Percentiles rank a stretch among this genome's conserved stretches.
Conservation (phyloP, 2,113 vertebrate genomes). For the Puma concolor region DNA sequence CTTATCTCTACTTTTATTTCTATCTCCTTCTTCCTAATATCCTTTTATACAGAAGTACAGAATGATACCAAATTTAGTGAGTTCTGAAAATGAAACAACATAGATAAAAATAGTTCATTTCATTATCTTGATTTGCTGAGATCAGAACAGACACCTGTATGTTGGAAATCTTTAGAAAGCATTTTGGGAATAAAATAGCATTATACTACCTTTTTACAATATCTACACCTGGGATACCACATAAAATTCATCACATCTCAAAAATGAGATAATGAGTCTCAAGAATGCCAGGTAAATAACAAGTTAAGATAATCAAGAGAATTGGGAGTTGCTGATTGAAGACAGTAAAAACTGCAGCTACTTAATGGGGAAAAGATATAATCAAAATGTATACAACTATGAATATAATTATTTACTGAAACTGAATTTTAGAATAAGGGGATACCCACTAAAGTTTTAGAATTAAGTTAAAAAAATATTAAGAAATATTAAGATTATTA, state of each 20-base stretch:
- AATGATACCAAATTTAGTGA: slow-evolving; percentile 30
- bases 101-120: slow-evolving; percentile 36
- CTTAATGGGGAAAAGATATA: background rate
- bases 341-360: slow-evolving; percentile 9
- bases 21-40: background rate
- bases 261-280: slow-evolving; percentile 38
- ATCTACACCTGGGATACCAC: background rate
- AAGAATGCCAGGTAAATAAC: background rate
- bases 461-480: slow-evolving; percentile 30
- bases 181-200: slow-evolving; percentile 46
- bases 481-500: background rate
- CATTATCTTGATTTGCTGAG: slow-evolving; percentile 12
- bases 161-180: background rate
- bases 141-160: background rate
- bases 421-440: slow-evolving; percentile 5
- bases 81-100: slow-evolving; percentile 28
- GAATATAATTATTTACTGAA: background rate
- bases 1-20: slow-evolving; percentile 41
- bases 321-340: background rate
- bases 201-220: slow-evolving; percentile 22
- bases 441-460: background rate
- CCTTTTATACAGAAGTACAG: background rate
- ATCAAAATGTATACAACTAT: slow-evolving; percentile 2
- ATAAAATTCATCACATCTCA: background rate
- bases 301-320: slow-evolving; percentile 14